Evolutionary conservation across 2,797 vertebrate species (phyloP).

Genomic region (Syndactyla subalaris): DNA sequence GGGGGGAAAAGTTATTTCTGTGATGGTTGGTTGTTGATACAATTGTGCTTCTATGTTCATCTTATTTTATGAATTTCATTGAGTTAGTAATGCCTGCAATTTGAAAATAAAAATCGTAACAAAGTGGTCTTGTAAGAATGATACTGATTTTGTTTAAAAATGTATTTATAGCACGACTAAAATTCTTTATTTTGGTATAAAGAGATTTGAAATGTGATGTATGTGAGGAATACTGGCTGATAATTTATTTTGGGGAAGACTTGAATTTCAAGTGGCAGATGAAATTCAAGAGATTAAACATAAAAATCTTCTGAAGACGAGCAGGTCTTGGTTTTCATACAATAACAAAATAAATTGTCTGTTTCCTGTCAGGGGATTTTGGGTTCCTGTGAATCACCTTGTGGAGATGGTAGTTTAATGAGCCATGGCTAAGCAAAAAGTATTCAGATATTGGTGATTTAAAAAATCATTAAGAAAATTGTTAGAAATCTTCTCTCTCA

Average conservation of each 20-base stretch:
- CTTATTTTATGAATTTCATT: not conserved
- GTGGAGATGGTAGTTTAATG: not conserved
- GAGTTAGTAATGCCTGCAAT: not conserved
- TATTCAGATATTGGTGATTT: not conserved
- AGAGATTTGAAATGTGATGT: not conserved
- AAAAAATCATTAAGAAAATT: not conserved
- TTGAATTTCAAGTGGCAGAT: not conserved
- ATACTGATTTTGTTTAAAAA: not conserved
- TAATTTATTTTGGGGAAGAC: not conserved
- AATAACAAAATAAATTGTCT: not conserved
- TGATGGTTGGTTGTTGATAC: not conserved
- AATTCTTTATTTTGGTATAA: not conserved
- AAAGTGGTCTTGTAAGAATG: not conserved
- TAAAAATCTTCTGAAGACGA: not conserved
- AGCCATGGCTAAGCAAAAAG: not conserved
- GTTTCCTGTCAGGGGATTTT: not conserved
- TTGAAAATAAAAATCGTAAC: constrained; percentile 14
- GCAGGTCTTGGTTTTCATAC: not conserved
- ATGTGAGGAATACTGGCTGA: not conserved
- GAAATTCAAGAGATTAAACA: not conserved
- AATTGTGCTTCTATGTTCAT: not conserved
- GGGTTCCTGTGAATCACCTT: fast-evolving
- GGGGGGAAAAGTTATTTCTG: not conserved
- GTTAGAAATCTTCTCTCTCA: not conserved
- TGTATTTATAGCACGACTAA: not conserved